phyloP scores from a whole-genome alignment of 2,888 invertebrate genomes.

The Toxonevra muliebris region DNA sequence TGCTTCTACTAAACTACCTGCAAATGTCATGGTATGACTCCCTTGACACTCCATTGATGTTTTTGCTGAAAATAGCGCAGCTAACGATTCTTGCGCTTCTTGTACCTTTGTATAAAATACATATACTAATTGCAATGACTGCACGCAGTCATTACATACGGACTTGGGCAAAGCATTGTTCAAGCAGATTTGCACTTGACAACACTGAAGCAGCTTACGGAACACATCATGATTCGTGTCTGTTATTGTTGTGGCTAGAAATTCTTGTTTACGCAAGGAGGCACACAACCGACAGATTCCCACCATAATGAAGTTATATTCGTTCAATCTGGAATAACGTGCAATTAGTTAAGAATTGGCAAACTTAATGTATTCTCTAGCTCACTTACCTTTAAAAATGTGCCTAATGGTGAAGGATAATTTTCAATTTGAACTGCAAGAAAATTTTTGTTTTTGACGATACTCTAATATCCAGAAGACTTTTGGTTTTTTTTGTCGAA shows the following conservation, averaged over 20 bases:
- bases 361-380: too few relatives aligned
- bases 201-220: slow-evolving; percentile 46
- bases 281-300: slow-evolving; percentile 54
- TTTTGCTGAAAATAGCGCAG: slow-evolving; percentile 31
- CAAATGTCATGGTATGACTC: neutral
- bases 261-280: slow-evolving; percentile 46
- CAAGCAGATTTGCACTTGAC: slow-evolving; percentile 43
- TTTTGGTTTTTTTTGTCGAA: neutral
- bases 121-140: slow-evolving; percentile 42
- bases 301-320: slow-evolving; percentile 30
- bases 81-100: slow-evolving; percentile 52
- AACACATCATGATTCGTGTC: slow-evolving; percentile 36
- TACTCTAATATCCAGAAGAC: neutral
- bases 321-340: neutral
- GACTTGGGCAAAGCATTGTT: slow-evolving; percentile 47
- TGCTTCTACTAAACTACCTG: neutral
- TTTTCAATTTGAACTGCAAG: too few relatives aligned
- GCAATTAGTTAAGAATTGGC: too few relatives aligned
- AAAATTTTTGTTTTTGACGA: neutral
- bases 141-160: slow-evolving; percentile 49
- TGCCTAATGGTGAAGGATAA: too few relatives aligned
- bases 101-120: slow-evolving; percentile 48
- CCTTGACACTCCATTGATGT: neutral
- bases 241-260: slow-evolving; percentile 37
- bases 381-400: too few relatives aligned